Percentiles rank a stretch among this genome's conserved stretches.
phyloP scores from a whole-genome alignment of 2,797 vertebrate species.

The Notamacropus eugenii region DNA sequence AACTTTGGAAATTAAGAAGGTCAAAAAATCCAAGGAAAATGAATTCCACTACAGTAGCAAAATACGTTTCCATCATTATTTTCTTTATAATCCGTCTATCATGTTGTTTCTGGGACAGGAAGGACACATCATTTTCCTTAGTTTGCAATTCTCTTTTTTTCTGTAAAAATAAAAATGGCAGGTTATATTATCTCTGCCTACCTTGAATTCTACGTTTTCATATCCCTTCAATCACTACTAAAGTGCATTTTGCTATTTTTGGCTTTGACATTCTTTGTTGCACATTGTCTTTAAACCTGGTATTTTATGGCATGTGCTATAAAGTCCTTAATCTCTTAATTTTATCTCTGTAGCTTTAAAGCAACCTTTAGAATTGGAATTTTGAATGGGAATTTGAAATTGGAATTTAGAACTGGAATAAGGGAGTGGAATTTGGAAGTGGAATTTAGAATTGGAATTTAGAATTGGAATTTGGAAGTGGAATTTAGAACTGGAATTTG shows the following conservation, averaged over 20 bases:
- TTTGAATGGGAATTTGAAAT: too few species aligned
- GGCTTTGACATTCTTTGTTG: background rate
- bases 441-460: too few species aligned
- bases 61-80: background rate
- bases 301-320: background rate
- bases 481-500: too few species aligned
- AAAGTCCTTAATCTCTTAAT: background rate
- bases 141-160: background rate
- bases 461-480: too few species aligned
- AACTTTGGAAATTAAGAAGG: background rate
- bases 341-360: background rate
- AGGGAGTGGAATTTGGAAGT: too few species aligned
- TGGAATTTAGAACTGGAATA: too few species aligned
- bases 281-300: background rate
- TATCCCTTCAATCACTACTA: background rate
- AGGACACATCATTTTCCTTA: background rate
- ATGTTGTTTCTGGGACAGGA: background rate
- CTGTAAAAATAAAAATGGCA: background rate
- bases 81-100: background rate
- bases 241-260: background rate
- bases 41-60: background rate
- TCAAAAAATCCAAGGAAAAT: slow-evolving; percentile 43
- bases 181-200: background rate
- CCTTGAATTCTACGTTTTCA: background rate
- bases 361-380: too few species aligned